phyloP scores from a whole-genome alignment of 2,888 invertebrate species.

The Lasiommata megera region DNA sequence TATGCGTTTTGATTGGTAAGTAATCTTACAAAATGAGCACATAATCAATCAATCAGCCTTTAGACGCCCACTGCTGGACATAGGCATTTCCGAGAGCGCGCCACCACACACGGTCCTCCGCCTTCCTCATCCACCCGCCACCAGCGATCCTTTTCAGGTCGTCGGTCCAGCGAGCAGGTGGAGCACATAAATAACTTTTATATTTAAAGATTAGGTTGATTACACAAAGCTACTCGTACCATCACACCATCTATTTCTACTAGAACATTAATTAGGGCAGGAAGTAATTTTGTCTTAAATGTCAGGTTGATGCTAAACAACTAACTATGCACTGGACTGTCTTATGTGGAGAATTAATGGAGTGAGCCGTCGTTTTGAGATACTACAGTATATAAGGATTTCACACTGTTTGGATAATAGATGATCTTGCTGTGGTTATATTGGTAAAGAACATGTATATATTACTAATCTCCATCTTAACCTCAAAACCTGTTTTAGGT shows the following conservation, averaged over 20 bases:
- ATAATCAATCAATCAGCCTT: too few species aligned
- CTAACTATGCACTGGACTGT: constrained; percentile 5
- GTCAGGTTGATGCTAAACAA: constrained; percentile 7
- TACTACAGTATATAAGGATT: constrained; percentile 7
- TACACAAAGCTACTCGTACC: too few species aligned
- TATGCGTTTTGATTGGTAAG: too few species aligned
- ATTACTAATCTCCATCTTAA: neutral
- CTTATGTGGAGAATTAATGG: constrained; percentile 10
- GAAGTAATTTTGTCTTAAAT: constrained; percentile 8
- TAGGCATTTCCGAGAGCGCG: too few species aligned
- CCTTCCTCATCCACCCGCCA: too few species aligned
- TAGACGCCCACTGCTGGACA: too few species aligned
- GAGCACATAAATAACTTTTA: too few species aligned
- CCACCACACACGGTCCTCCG: too few species aligned
- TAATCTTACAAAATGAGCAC: too few species aligned
- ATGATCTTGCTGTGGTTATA: neutral
- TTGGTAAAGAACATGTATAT: neutral
- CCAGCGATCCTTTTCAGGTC: too few species aligned
- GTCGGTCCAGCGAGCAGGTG: too few species aligned
- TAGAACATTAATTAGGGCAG: neutral
- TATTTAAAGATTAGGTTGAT: too few species aligned
- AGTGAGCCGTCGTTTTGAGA: neutral
- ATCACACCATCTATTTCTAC: constrained; percentile 1
- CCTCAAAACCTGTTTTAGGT: neutral
- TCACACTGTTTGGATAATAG: constrained; percentile 9